Percentiles rank a stretch among this genome's conserved stretches.
Evolutionary conservation across 2,797 vertebrate species (phyloP).

Genomic region (Apogon talboti): DNA sequence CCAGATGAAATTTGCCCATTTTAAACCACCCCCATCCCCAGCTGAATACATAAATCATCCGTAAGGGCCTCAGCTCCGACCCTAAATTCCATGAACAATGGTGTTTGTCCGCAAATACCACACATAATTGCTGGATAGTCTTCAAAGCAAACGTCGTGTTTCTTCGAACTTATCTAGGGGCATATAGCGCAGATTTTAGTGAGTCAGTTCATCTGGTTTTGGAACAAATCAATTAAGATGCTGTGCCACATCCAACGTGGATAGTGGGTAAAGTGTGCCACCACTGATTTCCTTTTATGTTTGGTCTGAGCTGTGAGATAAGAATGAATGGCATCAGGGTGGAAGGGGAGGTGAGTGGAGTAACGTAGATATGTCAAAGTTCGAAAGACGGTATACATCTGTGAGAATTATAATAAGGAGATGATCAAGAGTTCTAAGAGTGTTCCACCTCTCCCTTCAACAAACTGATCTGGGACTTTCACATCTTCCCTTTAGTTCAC

Average conservation of each 20-base stretch:
- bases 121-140: slow-evolving; percentile 75
- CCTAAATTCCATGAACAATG: slow-evolving; percentile 80
- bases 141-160: slow-evolving; percentile 69
- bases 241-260: slow-evolving; percentile 63
- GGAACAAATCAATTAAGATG: slow-evolving; percentile 80
- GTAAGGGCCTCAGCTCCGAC: slow-evolving; percentile 73
- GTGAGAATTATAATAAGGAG: neutral
- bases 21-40: slow-evolving; percentile 72
- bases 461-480: slow-evolving; percentile 1
- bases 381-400: slow-evolving; percentile 38
- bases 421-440: too few relatives aligned
- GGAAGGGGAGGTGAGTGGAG: slow-evolving; percentile 16
- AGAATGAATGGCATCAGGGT: slow-evolving; percentile 54
- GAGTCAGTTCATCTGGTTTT: slow-evolving; percentile 72
- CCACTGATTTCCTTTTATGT: slow-evolving; percentile 69
- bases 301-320: slow-evolving; percentile 75
- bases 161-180: slow-evolving; percentile 71
- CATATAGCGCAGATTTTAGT: slow-evolving; percentile 67
- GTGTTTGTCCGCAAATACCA: slow-evolving; percentile 75
- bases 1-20: slow-evolving; percentile 82
- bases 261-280: slow-evolving; percentile 55
- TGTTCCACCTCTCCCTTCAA: slow-evolving; percentile 1
- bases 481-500: slow-evolving; percentile 11
- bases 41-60: slow-evolving; percentile 83
- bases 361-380: slow-evolving; percentile 49